These are phyloP conservation scores for Bostrychus sinensis DNA, from an alignment of 2,113 vertebrate species.

Conservation along the genomic window DNA sequence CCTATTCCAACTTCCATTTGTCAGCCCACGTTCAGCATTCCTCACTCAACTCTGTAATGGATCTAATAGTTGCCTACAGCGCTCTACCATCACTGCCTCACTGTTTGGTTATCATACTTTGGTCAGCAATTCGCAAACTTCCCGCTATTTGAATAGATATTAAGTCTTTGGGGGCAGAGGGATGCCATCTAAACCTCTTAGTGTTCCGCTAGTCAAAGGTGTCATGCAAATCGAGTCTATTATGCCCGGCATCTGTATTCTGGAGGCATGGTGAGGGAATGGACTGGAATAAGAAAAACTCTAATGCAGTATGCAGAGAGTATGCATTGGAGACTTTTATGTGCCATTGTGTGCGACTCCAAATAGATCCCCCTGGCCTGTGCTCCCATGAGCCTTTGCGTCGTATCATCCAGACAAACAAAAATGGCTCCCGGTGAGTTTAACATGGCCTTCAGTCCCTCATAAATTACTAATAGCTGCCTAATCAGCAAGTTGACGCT, in stretches of 20 bases:
- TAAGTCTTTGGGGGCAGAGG: constrained; percentile 37
- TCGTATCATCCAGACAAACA: constrained; percentile 57
- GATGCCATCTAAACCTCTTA: constrained; percentile 60
- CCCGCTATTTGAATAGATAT: constrained; percentile 54
- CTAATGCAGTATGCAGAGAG: constrained; percentile 47
- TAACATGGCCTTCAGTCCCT: constrained; percentile 29
- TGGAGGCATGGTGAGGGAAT: constrained; percentile 29
- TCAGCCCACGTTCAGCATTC: constrained; percentile 44
- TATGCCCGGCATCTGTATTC: constrained; percentile 58
- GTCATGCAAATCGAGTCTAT: constrained; percentile 69
- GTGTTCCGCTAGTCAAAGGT: constrained; percentile 62
- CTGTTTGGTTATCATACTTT: constrained; percentile 29
- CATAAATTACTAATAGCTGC: constrained; percentile 56
- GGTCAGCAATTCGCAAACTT: constrained; percentile 32
- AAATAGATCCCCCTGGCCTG: constrained; percentile 38
- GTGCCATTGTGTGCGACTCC: constrained; percentile 62
- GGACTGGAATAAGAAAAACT: constrained; percentile 39
- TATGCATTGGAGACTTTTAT: constrained; percentile 58
- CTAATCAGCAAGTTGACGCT: constrained; percentile 54
- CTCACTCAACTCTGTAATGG: constrained; percentile 36
- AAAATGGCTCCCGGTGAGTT: constrained; percentile 51
- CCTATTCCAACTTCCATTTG: constrained; percentile 41
- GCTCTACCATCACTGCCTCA: constrained; percentile 48
- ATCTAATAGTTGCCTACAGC: constrained; percentile 42
- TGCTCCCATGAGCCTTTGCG: constrained; percentile 58